Evolutionary conservation across 1,140 invertebrate species (phyloP), one percentile per base, ranked within the genome.

Genomic region (Meloidogyne chitwoodi): DNA sequence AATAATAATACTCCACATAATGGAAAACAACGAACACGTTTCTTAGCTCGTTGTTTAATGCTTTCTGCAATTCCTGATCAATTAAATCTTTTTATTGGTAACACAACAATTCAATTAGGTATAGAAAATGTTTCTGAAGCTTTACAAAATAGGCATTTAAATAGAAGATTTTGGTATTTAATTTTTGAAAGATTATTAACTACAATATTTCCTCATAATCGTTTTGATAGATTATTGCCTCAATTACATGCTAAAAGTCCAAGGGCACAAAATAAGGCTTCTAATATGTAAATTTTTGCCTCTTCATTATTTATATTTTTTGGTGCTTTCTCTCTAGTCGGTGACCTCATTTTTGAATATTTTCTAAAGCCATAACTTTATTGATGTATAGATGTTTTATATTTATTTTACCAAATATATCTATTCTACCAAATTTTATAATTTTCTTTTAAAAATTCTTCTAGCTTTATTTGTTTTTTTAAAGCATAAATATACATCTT

Each of bases 11-110:
- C 68, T 61, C 24, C 71, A 61, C 22, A 67, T 11, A 29, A 65
- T 19, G 79, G 78, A 48, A 34, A 66, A 10, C 72, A 80, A n/a
- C 34, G 79, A 31, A 83, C 85, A 3, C 76, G 82, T 29, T 62
- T 86, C 24, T 70, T 86, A 14, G 82, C 85, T 1, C 79, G 81
- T 56, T 77, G 73, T 31, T 74, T 83, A 16, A 85, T 86, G 84
- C 71, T 87, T n/a, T 78, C 84, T 34, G 79, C 84, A 10, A 80
- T 91, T 86, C 84, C 90, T 90, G 94, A 96, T 89, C 93, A 97
- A 88, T 88, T 97, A 68, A 92, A 93, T 84, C 93, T 93, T 87
- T 92, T 96, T 80, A 92, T 96, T 77, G 94, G 95, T 1, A 93
- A 92, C 78, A 93, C 95, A 83, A 94, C 94, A 8, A 93, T 93